Conservation (phyloP, 1,140 invertebrate species). For the Pseudoatta argentina region DNA sequence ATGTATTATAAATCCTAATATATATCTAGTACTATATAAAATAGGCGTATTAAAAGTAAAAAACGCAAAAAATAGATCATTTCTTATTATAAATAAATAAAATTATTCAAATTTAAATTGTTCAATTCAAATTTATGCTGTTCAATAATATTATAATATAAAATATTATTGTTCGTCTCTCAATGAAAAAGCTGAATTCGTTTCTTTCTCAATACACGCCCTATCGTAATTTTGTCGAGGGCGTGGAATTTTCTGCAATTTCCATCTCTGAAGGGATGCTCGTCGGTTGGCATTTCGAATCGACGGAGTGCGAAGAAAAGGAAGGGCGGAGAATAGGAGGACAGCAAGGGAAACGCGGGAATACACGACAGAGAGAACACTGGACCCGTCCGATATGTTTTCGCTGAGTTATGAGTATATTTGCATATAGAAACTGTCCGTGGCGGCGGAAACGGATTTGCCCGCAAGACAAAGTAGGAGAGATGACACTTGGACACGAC, state of each 20-base stretch:
- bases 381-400: slow-evolving; percentile 73
- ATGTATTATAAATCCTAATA: not conserved
- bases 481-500: slow-evolving; percentile 77
- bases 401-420: slow-evolving; percentile 80
- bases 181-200: not conserved
- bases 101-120: slow-evolving; percentile 16
- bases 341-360: slow-evolving; percentile 21
- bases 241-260: slow-evolving; percentile 52
- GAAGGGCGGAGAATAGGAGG: not conserved
- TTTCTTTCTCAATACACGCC: slow-evolving; percentile 33
- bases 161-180: slow-evolving; percentile 4
- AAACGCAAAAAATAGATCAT: not conserved
- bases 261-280: slow-evolving; percentile 54
- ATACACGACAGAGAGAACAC: slow-evolving; percentile 28
- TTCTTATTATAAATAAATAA: not conserved
- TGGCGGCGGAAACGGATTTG: slow-evolving; percentile 76
- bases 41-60: not conserved
- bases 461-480: slow-evolving; percentile 73
- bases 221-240: slow-evolving; percentile 41
- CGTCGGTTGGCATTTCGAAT: slow-evolving; percentile 9
- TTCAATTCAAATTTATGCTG: not conserved
- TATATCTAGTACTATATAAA: not conserved
- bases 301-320: slow-evolving; percentile 46
- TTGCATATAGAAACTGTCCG: slow-evolving; percentile 81
- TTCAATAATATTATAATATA: not conserved